A percentile compares a stretch with the other conserved stretches of the same genome.
phyloP scores from a whole-genome alignment of 2,113 vertebrate genomes.

The Apodemus speciosus region DNA sequence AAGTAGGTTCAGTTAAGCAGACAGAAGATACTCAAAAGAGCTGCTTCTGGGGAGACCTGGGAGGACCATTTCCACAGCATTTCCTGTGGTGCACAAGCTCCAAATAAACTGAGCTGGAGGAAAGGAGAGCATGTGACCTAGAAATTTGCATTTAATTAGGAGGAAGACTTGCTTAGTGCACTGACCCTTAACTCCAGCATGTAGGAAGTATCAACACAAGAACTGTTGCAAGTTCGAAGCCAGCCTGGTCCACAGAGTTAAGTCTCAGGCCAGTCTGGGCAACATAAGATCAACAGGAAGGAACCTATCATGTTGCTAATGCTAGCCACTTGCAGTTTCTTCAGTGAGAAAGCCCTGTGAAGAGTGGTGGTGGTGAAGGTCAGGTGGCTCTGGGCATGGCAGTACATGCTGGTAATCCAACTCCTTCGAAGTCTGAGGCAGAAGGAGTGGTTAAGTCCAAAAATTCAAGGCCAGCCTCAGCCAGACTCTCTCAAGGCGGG shows the following conservation, averaged over 20 bases:
- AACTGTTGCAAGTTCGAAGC: background rate
- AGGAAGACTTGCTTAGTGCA: background rate
- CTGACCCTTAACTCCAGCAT: background rate
- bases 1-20: slow-evolving; percentile 35
- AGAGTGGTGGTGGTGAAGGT: background rate
- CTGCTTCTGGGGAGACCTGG: slow-evolving; percentile 1
- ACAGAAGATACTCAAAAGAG: slow-evolving; percentile 58
- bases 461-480: background rate
- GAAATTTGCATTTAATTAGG: slow-evolving; percentile 13
- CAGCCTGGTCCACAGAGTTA: background rate
- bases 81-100: background rate
- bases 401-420: background rate
- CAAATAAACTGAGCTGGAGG: background rate
- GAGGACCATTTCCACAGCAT: slow-evolving; percentile 7
- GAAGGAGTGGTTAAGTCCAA: background rate
- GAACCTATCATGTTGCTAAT: slow-evolving; percentile 40
- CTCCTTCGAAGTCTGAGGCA: background rate
- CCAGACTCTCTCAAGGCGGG: background rate
- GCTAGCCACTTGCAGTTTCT: slow-evolving; percentile 49
- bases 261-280: background rate
- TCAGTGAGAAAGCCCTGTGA: background rate
- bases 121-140: background rate
- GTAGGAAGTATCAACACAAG: background rate
- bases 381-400: background rate
- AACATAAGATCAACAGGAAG: slow-evolving; percentile 54